Evolutionary conservation across 2,113 vertebrate genomes (phyloP).

Genomic region (Neotoma lepida): DNA sequence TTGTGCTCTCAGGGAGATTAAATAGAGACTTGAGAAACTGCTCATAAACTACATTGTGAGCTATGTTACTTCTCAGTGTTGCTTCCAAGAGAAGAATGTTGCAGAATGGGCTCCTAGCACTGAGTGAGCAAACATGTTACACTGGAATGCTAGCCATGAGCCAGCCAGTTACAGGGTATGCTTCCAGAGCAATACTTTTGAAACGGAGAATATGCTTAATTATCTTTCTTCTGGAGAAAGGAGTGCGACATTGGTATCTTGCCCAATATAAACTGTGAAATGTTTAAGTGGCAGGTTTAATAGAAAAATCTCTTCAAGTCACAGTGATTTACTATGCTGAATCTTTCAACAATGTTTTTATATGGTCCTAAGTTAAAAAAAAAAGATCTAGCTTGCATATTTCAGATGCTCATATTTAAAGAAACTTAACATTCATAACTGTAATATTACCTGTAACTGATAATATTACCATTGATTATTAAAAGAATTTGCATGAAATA

Average conservation of each 20-base stretch:
- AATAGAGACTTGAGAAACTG: background rate
- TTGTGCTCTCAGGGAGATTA: background rate
- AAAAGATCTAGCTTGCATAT: background rate
- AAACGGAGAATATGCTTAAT: background rate
- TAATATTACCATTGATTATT: background rate
- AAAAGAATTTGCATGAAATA: background rate
- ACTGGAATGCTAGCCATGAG: background rate
- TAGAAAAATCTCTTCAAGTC: background rate
- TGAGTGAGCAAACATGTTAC: background rate
- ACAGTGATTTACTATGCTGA: background rate
- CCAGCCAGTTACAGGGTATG: background rate
- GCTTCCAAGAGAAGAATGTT: background rate
- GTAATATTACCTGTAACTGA: background rate
- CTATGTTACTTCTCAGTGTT: background rate
- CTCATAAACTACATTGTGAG: background rate
- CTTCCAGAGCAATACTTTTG: background rate
- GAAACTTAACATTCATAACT: background rate
- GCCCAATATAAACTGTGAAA: background rate
- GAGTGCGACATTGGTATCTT: background rate
- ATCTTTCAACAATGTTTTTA: background rate
- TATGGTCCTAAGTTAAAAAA: background rate
- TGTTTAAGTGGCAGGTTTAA: background rate
- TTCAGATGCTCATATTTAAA: constrained; percentile 29
- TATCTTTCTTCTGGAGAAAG: background rate
- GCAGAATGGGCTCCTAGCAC: background rate